These are phyloP conservation scores for Sinotaia quadrata DNA, from an alignment of 2,888 invertebrate species.

Conservation along the genomic window DNA sequence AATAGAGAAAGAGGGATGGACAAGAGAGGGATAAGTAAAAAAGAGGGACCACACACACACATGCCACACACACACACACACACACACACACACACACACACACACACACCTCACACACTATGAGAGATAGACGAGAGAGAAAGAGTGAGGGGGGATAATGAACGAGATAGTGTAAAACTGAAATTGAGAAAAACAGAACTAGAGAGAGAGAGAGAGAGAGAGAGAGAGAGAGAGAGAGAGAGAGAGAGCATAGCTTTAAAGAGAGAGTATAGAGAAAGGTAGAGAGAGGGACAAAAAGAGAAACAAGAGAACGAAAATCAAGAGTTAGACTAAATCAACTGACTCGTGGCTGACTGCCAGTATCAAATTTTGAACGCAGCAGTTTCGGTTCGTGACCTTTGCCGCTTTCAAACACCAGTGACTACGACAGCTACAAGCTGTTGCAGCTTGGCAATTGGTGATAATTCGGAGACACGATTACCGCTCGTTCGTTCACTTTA, in stretches of 20 bases:
- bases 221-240: neutral
- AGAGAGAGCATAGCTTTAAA: neutral
- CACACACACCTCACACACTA: neutral
- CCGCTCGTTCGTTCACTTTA: no score
- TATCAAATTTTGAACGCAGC: neutral
- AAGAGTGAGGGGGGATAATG: neutral
- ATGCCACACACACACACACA: neutral
- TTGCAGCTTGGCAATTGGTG: no score
- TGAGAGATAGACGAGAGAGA: neutral
- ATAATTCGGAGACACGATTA: no score
- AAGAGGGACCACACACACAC: neutral
- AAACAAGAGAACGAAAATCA: neutral
- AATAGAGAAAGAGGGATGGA: neutral
- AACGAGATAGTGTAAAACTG: neutral
- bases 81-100: neutral
- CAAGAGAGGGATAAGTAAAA: neutral
- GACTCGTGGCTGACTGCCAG: no score
- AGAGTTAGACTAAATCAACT: no score
- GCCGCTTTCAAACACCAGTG: no score
- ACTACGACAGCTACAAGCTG: no score
- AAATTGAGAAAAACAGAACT: neutral
- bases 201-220: neutral
- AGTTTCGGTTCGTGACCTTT: no score
- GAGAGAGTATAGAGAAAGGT: neutral
- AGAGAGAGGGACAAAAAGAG: neutral